A percentile compares a stretch with the other conserved stretches of the same genome.
These are phyloP conservation scores for Cryptus viduatorius DNA, from an alignment of 2,888 invertebrate species.

Conservation along the genomic window DNA sequence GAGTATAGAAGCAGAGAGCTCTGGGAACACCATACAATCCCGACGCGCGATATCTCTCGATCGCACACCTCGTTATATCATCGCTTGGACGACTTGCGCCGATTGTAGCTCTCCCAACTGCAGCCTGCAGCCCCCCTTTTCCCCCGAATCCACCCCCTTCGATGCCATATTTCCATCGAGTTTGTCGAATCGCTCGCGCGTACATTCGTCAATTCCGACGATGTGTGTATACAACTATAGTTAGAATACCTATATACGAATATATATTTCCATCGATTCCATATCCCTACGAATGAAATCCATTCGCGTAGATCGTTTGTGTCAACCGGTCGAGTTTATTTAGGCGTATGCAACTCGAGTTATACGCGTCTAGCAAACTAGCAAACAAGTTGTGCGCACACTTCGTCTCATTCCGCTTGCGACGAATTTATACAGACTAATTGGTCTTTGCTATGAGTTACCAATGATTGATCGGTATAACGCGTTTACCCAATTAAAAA, in stretches of 20 bases:
- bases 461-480: too few relatives aligned
- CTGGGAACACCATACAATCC: conserved; percentile 21
- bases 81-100: conserved; percentile 50
- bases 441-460: background rate
- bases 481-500: too few relatives aligned
- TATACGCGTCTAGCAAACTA: background rate
- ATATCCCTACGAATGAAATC: background rate
- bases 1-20: background rate
- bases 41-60: conserved; percentile 39
- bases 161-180: conserved; percentile 52
- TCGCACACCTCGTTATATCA: conserved; percentile 56
- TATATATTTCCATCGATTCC: conserved; percentile 20
- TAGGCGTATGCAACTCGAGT: background rate
- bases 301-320: background rate
- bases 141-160: background rate
- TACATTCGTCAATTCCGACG: background rate
- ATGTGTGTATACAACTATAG: background rate
- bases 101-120: conserved; percentile 42
- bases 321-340: background rate
- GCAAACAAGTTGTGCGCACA: background rate
- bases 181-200: conserved; percentile 43
- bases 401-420: background rate
- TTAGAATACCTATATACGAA: background rate
- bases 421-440: background rate
- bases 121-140: conserved; percentile 20